These are phyloP conservation scores for Lerista edwardsae DNA, from an alignment of 2,797 vertebrate genomes.

Conservation along the genomic window DNA sequence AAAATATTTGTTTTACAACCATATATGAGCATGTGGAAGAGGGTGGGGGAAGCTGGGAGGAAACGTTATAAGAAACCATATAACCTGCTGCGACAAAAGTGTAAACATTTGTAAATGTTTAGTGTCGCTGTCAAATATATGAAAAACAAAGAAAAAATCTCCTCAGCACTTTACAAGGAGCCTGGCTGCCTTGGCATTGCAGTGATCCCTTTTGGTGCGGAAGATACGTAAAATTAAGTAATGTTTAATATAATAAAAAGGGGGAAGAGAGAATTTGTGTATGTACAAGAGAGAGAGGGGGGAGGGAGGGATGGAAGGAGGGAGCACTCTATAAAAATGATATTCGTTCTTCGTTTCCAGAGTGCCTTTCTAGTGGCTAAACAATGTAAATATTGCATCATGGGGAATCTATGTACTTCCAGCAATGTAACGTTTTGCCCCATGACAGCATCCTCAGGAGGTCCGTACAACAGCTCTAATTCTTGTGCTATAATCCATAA, in stretches of 20 bases:
- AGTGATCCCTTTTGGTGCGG: not conserved
- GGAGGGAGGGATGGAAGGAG: not conserved
- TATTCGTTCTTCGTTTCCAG: conserved; percentile 4
- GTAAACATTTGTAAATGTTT: conserved; percentile 1
- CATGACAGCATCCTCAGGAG: conserved; percentile 30
- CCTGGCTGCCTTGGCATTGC: conserved; percentile 1
- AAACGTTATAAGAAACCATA: not conserved
- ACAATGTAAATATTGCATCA: conserved; percentile 42
- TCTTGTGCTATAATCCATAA: conserved; percentile 29
- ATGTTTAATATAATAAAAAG: not conserved
- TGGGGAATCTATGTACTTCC: conserved; percentile 2
- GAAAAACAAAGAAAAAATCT: conserved; percentile 4
- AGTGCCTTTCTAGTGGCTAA: conserved; percentile 1
- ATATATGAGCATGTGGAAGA: not conserved
- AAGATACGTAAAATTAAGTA: not conserved
- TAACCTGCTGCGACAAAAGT: not conserved
- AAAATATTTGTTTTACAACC: not conserved
- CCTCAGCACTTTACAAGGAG: not conserved
- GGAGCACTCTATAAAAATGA: not conserved
- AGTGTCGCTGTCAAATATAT: not conserved
- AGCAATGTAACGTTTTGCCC: conserved; percentile 29
- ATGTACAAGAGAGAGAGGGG: not conserved
- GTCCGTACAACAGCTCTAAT: not conserved
- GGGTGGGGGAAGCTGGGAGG: no score
- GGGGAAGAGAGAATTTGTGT: not conserved